Percentiles rank a stretch among this genome's conserved stretches.
These are phyloP conservation scores for Drosophila varians DNA, from an alignment of 1,140 invertebrate species.

Conservation along the genomic window DNA sequence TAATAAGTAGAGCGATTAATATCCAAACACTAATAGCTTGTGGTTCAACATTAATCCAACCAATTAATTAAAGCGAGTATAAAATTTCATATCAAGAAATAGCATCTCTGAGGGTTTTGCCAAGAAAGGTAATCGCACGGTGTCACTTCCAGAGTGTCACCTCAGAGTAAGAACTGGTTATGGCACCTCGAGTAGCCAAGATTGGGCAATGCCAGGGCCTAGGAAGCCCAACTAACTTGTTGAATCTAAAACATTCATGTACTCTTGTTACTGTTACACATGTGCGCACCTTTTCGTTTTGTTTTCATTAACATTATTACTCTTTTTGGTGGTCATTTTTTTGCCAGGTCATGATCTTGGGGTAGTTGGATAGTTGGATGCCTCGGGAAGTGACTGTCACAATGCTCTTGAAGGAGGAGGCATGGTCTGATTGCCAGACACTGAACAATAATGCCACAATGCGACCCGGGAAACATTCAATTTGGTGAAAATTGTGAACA, in stretches of 20 bases:
- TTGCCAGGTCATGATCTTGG: slow-evolving; percentile 30
- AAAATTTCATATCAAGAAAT: neutral
- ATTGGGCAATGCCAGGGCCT: slow-evolving; percentile 37
- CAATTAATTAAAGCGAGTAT: neutral
- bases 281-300: slow-evolving; percentile 46
- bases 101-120: slow-evolving; percentile 33
- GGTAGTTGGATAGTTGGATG: neutral
- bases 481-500: slow-evolving; percentile 46
- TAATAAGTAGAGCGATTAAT: neutral
- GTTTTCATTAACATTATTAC: slow-evolving; percentile 66
- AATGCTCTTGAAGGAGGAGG: neutral
- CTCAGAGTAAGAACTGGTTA: slow-evolving; percentile 55
- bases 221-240: neutral
- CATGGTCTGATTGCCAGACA: slow-evolving; percentile 3
- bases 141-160: slow-evolving; percentile 57
- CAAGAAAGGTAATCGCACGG: slow-evolving; percentile 72
- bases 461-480: slow-evolving; percentile 14
- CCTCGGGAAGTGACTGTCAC: neutral
- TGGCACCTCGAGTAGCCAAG: slow-evolving; percentile 4
- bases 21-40: neutral
- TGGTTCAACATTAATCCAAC: neutral
- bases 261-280: slow-evolving; percentile 14
- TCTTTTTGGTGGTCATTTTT: slow-evolving; percentile 26
- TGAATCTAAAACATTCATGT: slow-evolving; percentile 15
- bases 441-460: slow-evolving; percentile 17